Conservation (phyloP, 1,140 invertebrate species). For the Metopolophium dirhodum region DNA sequence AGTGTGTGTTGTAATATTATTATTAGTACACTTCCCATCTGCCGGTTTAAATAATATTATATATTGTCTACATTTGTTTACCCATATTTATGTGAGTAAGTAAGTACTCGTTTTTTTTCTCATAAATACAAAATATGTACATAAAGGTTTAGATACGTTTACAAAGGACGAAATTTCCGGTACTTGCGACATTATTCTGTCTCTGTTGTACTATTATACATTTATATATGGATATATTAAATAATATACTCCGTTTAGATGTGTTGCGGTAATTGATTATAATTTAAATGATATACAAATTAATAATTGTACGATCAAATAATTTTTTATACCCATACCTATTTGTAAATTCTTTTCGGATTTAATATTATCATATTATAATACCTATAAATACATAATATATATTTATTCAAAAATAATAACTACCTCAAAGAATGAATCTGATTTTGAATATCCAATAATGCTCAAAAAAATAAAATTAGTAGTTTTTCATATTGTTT, state of each 20-base stretch:
- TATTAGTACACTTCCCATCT: conserved; percentile 1
- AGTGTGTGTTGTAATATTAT: not conserved
- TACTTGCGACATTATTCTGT: not conserved
- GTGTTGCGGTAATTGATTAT: not conserved
- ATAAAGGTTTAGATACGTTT: not conserved
- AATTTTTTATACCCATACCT: not conserved
- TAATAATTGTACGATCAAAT: not conserved
- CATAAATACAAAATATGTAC: not conserved
- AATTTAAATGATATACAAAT: not conserved
- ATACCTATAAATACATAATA: no score
- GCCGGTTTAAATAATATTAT: not conserved
- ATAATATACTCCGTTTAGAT: not conserved
- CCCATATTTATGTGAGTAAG: not conserved
- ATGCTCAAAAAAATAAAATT: not conserved
- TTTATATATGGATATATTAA: not conserved
- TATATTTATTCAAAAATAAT: not conserved
- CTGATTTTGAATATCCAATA: not conserved
- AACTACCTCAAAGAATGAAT: not conserved
- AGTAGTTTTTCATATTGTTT: no score
- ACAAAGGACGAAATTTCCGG: not conserved
- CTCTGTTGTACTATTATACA: not conserved
- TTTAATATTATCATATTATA: no score
- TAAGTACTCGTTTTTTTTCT: no score
- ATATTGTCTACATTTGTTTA: not conserved
- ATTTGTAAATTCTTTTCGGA: no score